These are phyloP conservation scores for Brachionus plicatilis DNA, from an alignment of 1,140 invertebrate genomes.

Conservation along the genomic window DNA sequence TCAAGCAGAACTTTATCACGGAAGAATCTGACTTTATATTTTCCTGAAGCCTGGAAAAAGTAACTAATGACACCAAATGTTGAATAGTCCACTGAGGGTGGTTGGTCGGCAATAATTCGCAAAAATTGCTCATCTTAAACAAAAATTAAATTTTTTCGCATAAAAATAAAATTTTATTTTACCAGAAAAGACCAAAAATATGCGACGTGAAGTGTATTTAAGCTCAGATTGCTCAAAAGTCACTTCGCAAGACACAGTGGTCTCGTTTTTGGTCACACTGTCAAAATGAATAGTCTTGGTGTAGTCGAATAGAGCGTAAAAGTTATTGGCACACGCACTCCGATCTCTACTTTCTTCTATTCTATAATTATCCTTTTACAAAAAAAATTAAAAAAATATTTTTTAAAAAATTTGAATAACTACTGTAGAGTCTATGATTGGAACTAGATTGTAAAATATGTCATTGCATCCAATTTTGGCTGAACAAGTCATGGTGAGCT, in stretches of 20 bases:
- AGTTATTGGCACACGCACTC: not conserved
- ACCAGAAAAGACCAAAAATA: not conserved
- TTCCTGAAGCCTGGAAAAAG: not conserved
- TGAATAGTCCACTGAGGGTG: not conserved
- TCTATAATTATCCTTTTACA: not conserved
- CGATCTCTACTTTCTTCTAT: not conserved
- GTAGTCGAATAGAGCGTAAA: not conserved
- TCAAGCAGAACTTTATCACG: not conserved
- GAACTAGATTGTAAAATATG: conserved; percentile 1
- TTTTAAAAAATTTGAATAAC: not conserved
- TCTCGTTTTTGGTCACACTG: not conserved
- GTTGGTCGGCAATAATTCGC: not conserved
- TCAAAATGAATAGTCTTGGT: not conserved
- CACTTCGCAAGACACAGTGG: not conserved
- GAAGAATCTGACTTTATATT: not conserved
- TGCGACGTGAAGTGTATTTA: not conserved
- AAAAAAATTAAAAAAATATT: not conserved
- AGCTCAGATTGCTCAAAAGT: not conserved
- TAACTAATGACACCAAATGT: not conserved
- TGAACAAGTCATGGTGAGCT: not conserved
- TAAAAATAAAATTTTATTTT: not conserved
- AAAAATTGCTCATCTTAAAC: not conserved
- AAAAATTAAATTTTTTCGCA: not conserved
- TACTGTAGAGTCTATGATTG: not conserved
- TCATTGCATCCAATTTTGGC: conserved; percentile 25